A percentile compares a stretch with the other conserved stretches of the same genome.
Evolutionary conservation across 2,797 vertebrate species (phyloP).

Genomic region (Pantherophis vulpinus): DNA sequence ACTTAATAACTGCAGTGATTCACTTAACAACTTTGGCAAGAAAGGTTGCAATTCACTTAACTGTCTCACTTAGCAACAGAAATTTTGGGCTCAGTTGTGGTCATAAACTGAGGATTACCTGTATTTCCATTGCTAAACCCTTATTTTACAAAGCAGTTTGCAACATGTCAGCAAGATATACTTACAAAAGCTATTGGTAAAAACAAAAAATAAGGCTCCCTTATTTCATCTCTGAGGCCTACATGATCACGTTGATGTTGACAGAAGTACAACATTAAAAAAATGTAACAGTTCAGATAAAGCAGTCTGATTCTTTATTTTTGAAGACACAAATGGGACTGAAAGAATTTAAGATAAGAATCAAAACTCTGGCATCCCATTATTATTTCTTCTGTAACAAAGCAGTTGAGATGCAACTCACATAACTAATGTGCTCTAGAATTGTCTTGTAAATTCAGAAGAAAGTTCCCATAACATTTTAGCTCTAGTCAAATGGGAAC

Average conservation of each 20-base stretch:
- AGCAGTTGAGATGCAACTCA: neutral
- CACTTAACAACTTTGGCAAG: neutral
- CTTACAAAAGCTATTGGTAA: neutral
- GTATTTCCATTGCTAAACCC: neutral
- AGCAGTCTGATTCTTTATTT: neutral
- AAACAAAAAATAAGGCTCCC: neutral
- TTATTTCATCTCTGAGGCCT: neutral
- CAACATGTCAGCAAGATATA: neutral
- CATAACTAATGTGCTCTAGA: neutral
- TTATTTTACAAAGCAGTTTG: neutral
- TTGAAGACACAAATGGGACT: neutral
- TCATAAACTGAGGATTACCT: neutral
- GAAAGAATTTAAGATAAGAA: neutral
- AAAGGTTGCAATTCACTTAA: neutral
- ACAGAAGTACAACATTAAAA: neutral
- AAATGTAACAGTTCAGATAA: neutral
- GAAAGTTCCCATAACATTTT: neutral
- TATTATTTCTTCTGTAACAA: neutral
- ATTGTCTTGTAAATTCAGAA: neutral
- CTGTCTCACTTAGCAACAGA: neutral
- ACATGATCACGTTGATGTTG: neutral
- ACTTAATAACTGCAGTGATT: neutral
- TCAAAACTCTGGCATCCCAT: neutral
- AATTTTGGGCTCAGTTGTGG: neutral
- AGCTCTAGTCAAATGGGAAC: neutral